Conservation (phyloP, 2,113 vertebrate genomes). For the Amphiprion percula region DNA sequence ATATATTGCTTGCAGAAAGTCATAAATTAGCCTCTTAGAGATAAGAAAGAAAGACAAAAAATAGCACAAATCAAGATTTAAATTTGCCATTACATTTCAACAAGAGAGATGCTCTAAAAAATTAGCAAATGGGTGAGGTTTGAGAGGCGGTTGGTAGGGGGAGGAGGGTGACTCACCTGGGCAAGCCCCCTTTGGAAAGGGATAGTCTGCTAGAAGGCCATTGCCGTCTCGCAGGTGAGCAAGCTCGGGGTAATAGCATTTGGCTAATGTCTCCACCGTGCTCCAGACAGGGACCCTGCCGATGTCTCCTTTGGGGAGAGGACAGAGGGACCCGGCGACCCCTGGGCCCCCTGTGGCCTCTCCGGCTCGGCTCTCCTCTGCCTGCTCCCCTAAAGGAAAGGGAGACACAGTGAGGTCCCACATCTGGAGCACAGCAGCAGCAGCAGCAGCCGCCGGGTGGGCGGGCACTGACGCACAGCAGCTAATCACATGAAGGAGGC, state of each 20-base stretch:
- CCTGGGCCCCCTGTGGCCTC: constrained; percentile 78
- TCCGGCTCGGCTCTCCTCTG: constrained; percentile 82
- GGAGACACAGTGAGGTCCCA: constrained; percentile 81
- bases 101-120: not conserved
- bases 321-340: constrained; percentile 76
- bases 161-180: constrained; percentile 80
- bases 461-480: constrained; percentile 48
- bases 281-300: constrained; percentile 84
- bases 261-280: constrained; percentile 85
- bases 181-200: constrained; percentile 82
- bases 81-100: not conserved
- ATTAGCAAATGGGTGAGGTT: not conserved
- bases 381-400: constrained; percentile 84
- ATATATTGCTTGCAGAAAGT: no score
- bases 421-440: constrained; percentile 77
- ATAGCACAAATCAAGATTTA: not conserved
- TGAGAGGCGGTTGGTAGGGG: not conserved
- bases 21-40: not conserved
- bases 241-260: constrained; percentile 85
- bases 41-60: not conserved
- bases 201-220: constrained; percentile 83
- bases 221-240: constrained; percentile 82
- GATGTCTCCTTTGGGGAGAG: constrained; percentile 82
- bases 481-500: constrained; percentile 74
- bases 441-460: constrained; percentile 14